Evolutionary conservation across 2,888 invertebrate species (phyloP), one percentile per base, ranked within the genome.

Genomic region (Eupithecia dodoneata): DNA sequence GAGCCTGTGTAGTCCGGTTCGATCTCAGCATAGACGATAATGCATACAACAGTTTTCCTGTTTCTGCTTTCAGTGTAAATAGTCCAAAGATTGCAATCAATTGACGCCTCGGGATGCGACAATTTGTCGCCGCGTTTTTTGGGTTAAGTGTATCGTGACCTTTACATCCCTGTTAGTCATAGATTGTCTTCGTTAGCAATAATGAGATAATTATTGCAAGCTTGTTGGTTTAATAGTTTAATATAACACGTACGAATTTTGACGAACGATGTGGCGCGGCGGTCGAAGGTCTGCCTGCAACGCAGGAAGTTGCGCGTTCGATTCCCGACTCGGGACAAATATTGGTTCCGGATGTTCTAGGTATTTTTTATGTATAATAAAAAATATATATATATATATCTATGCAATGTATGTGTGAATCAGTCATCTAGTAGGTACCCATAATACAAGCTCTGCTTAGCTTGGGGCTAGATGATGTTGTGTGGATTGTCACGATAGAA

Each of bases 21-120:
- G 0, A 13, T 13, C 15, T 5, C 15, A n/a, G 15, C 52, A 5
- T n/a, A 15, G n/a, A 15, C 15, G 6, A 52, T 52, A 52, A n/a
- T 52, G n/a, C 52, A 52, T 52, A n/a, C 52, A 47, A 10, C 12
- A 47, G 10, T 47, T 52, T 4, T 52, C 52, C 52, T n/a, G 6
- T 41, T 59, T 66, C 78, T 30, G 73, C 13, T 55, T 78, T 67
- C 59, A n/a, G 4, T 42, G 67, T 67, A 49, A 73, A 15, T 55
- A 66, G 67, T 15, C 30, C 41, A 41, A 71, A 71, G 85, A 85
- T 83, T 83, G 82, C 80, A 83, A 86, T 85, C 85, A 87, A 87
- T 88, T 87, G 83, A 82, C 79, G 81, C 81, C 84, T 83, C 78
- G 82, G 81, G 83, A 74, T 77, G 77, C 79, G 80, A 79, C 78